Evolutionary conservation across 2,113 vertebrate genomes (phyloP), one percentile per base, ranked within the genome.

Genomic region (Cygnus atratus): DNA sequence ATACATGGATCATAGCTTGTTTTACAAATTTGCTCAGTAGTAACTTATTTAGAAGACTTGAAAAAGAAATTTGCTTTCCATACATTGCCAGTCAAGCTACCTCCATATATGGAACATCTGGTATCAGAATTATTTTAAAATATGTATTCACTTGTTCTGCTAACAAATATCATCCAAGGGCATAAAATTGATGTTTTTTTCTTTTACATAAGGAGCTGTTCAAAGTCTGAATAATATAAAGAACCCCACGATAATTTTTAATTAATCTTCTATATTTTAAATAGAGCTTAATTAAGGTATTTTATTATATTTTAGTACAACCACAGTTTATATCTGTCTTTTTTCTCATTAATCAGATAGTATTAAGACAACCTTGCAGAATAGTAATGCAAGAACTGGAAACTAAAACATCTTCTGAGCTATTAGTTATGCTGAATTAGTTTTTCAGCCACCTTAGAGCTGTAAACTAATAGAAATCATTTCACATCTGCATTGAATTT

Each of bases 241-340:
- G 13, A 91, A 82, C 1, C 0, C 7, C 68, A 41, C 78, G 61
- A 81, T 75, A 72, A 37, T 72, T 93, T 93, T 87, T 59, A 54
- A 25, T 88, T 68, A 41, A 73, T 48, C 25, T 63, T 92, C 25
- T 90, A 1, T 29, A 11, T 80, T 87, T 93, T 61, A 68, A 89
- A 59, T 57, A 93, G 44, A 85, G 31, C 22, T 81, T 84, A 89
- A 87, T 68, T n/a, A 70, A 77, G 3, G 3, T n/a, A 4, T 11
- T 91, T 80, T 79, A 72, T 88, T 74, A 68, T 21, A 77, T 84
- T 96, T 95, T 66, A 78, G 9, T 92, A 67, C 33, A 92, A 84
- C 9, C 65, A 63, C 13, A 61, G 20, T 84, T 96, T 76, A 82
- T 37, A 68, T 13, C 33, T 65, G 16, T 35, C 14, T 78, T 22